These are phyloP conservation scores for Ephestia elutella DNA, from an alignment of 1,140 invertebrate species.

Conservation along the genomic window DNA sequence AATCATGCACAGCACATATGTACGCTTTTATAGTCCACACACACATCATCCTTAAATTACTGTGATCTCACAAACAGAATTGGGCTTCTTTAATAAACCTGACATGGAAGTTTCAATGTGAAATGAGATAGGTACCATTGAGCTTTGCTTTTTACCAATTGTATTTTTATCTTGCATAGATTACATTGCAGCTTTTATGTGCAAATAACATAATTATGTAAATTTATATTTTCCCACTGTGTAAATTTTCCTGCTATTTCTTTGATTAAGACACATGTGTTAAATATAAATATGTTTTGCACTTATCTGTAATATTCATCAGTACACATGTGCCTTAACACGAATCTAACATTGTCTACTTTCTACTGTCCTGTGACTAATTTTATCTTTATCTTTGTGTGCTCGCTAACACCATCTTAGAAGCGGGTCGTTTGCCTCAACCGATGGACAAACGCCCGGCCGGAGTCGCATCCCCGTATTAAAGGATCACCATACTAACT, in stretches of 20 bases:
- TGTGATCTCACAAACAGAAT: too few species aligned
- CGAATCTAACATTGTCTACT: slow-evolving; percentile 24
- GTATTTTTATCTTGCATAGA: background rate
- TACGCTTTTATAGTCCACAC: too few species aligned
- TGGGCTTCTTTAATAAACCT: background rate
- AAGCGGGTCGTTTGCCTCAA: slow-evolving; percentile 68
- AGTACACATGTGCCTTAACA: slow-evolving; percentile 39
- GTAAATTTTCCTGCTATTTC: background rate
- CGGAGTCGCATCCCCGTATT: slow-evolving; percentile 66
- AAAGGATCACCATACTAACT: slow-evolving; percentile 67
- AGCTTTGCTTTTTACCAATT: background rate
- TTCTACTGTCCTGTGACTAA: slow-evolving; percentile 49
- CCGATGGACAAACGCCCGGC: slow-evolving; percentile 63
- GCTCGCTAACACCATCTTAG: slow-evolving; percentile 65
- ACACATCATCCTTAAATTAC: too few species aligned
- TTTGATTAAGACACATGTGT: slow-evolving; percentile 1
- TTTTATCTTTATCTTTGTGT: slow-evolving; percentile 46
- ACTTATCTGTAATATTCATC: too few species aligned
- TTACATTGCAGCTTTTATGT: background rate
- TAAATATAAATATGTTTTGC: background rate
- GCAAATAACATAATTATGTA: background rate
- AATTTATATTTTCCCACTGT: background rate
- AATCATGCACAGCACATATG: too few species aligned
- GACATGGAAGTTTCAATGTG: background rate
- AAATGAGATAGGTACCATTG: background rate